Conservation (phyloP, 2,797 vertebrate genomes). For the Lepilemur ruficaudatus region DNA sequence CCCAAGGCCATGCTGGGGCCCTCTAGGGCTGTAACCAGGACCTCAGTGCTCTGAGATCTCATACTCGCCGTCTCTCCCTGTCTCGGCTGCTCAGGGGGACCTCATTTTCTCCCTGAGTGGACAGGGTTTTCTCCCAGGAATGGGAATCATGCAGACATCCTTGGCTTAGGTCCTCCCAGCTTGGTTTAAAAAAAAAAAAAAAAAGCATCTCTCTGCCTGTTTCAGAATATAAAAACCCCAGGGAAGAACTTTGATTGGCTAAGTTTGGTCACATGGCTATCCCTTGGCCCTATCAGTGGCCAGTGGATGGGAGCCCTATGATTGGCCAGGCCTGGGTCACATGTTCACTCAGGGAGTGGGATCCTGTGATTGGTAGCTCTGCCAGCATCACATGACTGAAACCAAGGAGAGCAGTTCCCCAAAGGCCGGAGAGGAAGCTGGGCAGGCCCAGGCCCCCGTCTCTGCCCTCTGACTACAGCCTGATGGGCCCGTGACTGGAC, state of each 20-base stretch:
- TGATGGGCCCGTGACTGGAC: background rate
- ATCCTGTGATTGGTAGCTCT: background rate
- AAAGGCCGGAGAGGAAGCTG: background rate
- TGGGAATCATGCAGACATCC: no score
- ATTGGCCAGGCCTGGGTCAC: background rate
- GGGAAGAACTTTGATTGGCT: background rate
- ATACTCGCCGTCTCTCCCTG: fast-evolving
- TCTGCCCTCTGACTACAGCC: background rate
- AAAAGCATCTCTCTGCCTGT: no score
- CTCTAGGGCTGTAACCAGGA: background rate
- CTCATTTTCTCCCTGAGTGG: background rate
- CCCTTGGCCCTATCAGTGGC: background rate
- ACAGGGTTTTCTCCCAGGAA: background rate
- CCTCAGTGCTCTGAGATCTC: no score
- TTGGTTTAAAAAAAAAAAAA: background rate
- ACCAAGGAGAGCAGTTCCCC: background rate
- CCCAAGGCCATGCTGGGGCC: background rate
- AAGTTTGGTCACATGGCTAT: background rate
- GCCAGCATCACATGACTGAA: background rate
- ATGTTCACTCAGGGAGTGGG: no score
- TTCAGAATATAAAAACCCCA: background rate
- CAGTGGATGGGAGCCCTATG: background rate
- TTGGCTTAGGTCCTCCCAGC: background rate
- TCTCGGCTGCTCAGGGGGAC: background rate
- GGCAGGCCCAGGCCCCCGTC: background rate